Evolutionary conservation across 2,888 invertebrate species (phyloP).

Genomic region (Oxytorus armatus): DNA sequence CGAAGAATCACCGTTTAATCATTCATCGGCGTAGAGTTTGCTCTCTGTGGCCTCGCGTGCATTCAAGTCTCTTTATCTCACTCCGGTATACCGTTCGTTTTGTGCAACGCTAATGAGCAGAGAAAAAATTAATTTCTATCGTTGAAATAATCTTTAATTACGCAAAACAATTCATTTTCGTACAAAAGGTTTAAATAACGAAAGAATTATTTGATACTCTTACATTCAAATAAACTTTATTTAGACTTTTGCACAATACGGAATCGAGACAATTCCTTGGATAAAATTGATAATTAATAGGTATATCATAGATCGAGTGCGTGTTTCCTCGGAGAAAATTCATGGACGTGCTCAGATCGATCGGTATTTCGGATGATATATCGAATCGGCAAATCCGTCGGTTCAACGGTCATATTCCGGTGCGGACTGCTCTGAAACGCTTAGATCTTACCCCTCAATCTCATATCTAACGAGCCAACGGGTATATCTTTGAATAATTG

Average conservation of each 20-base stretch:
- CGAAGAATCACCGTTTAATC: conserved; percentile 56
- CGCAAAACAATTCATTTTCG: no score
- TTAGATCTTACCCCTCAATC: conserved; percentile 72
- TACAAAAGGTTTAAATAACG: no score
- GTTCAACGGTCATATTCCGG: conserved; percentile 53
- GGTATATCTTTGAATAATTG: conserved; percentile 78
- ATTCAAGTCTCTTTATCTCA: conserved; percentile 62
- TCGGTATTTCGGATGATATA: conserved; percentile 64
- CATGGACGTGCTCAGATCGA: conserved; percentile 55
- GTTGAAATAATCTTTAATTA: no score
- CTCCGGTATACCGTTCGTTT: background rate
- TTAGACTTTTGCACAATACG: no score
- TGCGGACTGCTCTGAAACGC: conserved; percentile 55
- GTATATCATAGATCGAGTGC: no score
- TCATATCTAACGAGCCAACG: conserved; percentile 70
- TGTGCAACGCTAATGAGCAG: no score
- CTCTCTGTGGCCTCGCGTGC: conserved; percentile 63
- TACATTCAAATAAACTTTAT: no score
- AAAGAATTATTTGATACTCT: no score
- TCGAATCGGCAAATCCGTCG: conserved; percentile 64
- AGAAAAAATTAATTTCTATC: background rate
- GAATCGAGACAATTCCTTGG: no score
- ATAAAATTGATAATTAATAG: no score
- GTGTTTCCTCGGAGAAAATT: conserved; percentile 6
- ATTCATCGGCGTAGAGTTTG: conserved; percentile 56